Percentiles rank a stretch among this genome's conserved stretches.
phyloP scores from a whole-genome alignment of 2,888 invertebrate species.

The Lithophane socia region DNA sequence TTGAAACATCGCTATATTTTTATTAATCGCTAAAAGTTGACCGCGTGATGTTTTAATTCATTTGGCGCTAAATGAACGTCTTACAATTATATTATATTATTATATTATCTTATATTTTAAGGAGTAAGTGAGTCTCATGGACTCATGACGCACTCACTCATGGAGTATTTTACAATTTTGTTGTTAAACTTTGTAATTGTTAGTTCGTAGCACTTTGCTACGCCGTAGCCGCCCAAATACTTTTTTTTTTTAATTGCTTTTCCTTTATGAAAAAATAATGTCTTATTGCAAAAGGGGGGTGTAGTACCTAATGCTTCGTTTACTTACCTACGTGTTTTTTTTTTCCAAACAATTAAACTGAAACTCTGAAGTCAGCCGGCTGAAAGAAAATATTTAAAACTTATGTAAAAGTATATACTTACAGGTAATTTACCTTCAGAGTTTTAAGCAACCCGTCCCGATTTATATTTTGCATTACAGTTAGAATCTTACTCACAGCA shows the following conservation, averaged over 20 bases:
- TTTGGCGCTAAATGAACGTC: neutral
- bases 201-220: constrained; percentile 29
- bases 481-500: neutral
- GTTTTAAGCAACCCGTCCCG: neutral
- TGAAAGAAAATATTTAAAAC: neutral
- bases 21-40: neutral
- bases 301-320: neutral
- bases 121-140: neutral
- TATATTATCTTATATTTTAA: too few species aligned
- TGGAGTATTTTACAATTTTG: neutral
- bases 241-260: neutral
- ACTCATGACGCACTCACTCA: neutral
- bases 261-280: too few species aligned
- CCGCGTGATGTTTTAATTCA: neutral
- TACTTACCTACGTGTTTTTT: neutral
- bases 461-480: neutral
- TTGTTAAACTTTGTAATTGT: neutral
- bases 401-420: neutral
- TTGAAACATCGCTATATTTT: neutral
- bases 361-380: neutral
- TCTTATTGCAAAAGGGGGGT: neutral
- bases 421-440: neutral
- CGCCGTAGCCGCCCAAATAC: constrained; percentile 11
- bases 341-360: neutral
- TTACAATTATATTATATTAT: neutral